Evolutionary conservation across 2,113 vertebrate species (phyloP), one percentile per base, ranked within the genome.

Genomic region (Syrmaticus mikado): DNA sequence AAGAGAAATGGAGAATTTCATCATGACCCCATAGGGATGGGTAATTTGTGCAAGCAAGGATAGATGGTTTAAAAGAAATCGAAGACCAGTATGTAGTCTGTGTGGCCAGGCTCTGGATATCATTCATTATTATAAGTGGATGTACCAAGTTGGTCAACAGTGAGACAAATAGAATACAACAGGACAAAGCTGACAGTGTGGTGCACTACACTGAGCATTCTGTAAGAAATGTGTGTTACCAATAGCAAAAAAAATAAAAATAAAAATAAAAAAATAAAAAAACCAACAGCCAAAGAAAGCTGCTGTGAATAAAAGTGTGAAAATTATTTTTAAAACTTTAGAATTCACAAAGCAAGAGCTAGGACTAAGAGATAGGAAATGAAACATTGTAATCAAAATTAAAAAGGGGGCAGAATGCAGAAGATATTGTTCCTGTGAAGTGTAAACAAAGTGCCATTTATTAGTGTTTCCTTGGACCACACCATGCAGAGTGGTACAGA

Each of bases 81-180:
- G n/a, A 68, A 57, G 20, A 81, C 17, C 46, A 72, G 46, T 78
- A 92, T 19, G 38, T 45, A 90, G 60, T 15, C 48, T 93, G 43
- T 72, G 70, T 96, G 90, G 85, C 68, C 65, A 90, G 65, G 65
- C 3, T 95, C 61, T 93, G 93, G 57, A 36, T 81, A 24, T 13
- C 86, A 75, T 95, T 93, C 68, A 81, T 96, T 86, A 80, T 90
- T 83, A 17, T 48, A 90, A 94, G 80, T 90, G 57, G 68, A 86
- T 88, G 15, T 52, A 93, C 83, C 73, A 72, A 75, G 79, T 22
- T 83, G 52, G 41, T 73, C 76, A 88, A 60, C 45, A 30, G 40
- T 55, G 64, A 91, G 60, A 58, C 52, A 53, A 60, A 58, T 34
- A 50, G 65, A 70, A 67, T 34, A 81, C 0, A 4, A 52, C 6